Percentiles rank a stretch among this genome's conserved stretches.
Conservation (phyloP, 2,113 vertebrate genomes). For the Nycticebus coucang region DNA sequence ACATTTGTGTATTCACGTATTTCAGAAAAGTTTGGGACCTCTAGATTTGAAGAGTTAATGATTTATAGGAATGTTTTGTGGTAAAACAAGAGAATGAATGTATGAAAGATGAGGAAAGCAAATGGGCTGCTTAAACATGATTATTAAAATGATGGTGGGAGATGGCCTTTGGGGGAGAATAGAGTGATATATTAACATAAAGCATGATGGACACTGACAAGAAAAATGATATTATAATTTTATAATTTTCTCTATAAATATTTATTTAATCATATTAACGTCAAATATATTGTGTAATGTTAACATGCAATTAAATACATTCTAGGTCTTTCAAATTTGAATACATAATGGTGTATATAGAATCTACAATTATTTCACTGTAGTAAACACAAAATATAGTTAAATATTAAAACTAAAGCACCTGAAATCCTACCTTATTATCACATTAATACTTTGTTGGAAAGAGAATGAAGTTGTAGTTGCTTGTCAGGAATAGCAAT, state of each 20-base stretch:
- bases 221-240: not conserved
- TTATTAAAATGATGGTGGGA: not conserved
- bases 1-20: not conserved
- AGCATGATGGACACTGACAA: not conserved
- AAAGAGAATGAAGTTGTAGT: not conserved
- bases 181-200: not conserved
- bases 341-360: not conserved
- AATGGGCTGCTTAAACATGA: not conserved
- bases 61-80: not conserved
- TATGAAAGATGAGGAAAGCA: not conserved
- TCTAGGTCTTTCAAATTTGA: not conserved
- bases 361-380: not conserved
- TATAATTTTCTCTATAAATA: conserved; percentile 34
- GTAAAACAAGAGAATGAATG: not conserved
- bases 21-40: not conserved
- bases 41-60: not conserved
- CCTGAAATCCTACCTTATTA: conserved; percentile 37
- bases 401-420: not conserved
- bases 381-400: conserved; percentile 42
- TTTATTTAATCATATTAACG: conserved; percentile 35
- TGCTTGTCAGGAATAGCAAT: not conserved
- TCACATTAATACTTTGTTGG: not conserved
- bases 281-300: not conserved
- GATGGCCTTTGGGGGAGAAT: not conserved
- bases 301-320: conserved; percentile 24